phyloP scores from a whole-genome alignment of 2,888 invertebrate species.

The Adineta ricciae region DNA sequence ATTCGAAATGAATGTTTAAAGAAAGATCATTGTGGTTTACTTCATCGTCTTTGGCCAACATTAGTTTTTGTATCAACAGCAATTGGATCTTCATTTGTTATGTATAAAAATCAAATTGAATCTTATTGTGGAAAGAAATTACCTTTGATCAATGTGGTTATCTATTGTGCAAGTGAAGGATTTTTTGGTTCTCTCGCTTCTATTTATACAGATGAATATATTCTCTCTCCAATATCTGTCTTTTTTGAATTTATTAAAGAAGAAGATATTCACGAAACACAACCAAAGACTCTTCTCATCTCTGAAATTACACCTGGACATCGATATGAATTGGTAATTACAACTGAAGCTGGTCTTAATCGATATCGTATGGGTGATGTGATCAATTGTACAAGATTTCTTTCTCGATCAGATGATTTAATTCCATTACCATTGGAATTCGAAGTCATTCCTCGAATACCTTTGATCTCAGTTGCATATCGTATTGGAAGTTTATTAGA shows the following conservation, averaged over 20 bases:
- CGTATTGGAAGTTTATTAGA: background rate
- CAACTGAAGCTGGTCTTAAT: background rate
- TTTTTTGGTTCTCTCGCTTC: background rate
- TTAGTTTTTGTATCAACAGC: background rate
- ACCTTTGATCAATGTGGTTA: background rate
- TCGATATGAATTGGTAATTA: background rate
- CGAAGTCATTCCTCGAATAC: background rate
- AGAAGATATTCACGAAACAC: no score
- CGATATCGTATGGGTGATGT: background rate
- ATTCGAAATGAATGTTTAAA: background rate
- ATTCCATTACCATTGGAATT: background rate
- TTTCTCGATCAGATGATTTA: background rate
- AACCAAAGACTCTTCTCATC: background rate
- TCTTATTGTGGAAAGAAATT: background rate
- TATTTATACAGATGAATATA: background rate
- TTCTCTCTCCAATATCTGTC: background rate
- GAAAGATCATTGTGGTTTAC: background rate
- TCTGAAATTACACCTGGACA: background rate
- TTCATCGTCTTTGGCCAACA: background rate
- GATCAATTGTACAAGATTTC: background rate
- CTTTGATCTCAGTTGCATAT: background rate
- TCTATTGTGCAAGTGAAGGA: background rate
- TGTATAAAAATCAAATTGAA: background rate
- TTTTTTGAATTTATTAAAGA: no score
- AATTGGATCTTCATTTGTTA: background rate